A percentile compares a stretch with the other conserved stretches of the same genome.
Evolutionary conservation across 1,140 invertebrate genomes (phyloP).

Genomic region (Drosophila murphyi): DNA sequence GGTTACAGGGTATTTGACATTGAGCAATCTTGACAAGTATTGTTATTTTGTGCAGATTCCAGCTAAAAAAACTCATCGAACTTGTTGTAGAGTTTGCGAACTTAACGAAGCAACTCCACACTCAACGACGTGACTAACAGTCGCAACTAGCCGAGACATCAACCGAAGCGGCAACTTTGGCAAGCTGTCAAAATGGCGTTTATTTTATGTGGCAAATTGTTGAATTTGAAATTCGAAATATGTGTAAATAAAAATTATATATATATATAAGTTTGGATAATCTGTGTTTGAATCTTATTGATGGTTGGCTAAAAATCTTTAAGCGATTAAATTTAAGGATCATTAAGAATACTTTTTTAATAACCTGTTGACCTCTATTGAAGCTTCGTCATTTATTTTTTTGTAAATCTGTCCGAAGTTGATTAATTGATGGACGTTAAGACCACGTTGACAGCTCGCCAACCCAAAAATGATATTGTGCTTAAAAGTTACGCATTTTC

Average conservation of each 20-base stretch:
- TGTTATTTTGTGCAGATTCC: not conserved
- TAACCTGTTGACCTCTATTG: no score
- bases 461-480: no score
- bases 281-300: no score
- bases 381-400: not conserved
- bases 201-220: not conserved
- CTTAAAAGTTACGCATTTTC: constrained; percentile 2
- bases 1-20: no score
- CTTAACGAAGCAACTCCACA: constrained; percentile 7
- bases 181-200: not conserved
- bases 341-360: no score
- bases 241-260: not conserved
- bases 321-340: no score
- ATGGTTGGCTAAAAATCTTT: no score
- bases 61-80: not conserved
- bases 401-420: not conserved
- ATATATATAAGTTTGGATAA: no score
- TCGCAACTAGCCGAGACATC: not conserved
- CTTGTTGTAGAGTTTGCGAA: not conserved
- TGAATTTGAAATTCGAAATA: not conserved
- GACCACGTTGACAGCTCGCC: no score
- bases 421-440: not conserved
- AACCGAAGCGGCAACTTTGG: not conserved
- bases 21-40: constrained; percentile 7
- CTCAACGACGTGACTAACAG: not conserved